phyloP scores from a whole-genome alignment of 2,888 invertebrate genomes.

The Orthosia gracilis region DNA sequence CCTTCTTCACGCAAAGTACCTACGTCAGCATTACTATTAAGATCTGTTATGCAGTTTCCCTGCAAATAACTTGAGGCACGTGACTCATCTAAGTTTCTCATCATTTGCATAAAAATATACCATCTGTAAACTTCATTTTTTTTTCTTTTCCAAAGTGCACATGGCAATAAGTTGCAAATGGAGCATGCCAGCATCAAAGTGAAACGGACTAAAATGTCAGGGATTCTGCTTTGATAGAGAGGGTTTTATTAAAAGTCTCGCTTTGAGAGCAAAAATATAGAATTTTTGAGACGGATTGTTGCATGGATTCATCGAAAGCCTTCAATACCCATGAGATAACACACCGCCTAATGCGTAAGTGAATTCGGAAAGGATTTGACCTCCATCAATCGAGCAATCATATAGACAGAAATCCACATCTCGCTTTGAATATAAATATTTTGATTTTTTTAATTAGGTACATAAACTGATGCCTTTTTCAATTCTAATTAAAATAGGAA shows the following conservation, averaged over 20 bases:
- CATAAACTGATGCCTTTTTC: neutral
- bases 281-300: neutral
- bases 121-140: neutral
- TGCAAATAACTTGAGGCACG: neutral
- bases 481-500: neutral
- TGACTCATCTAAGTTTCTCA: neutral
- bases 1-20: neutral
- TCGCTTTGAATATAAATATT: no score
- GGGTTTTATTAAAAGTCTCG: slow-evolving; percentile 26
- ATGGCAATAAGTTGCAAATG: slow-evolving; percentile 44
- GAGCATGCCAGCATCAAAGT: slow-evolving; percentile 34
- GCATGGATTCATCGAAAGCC: neutral
- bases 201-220: slow-evolving; percentile 38
- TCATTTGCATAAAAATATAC: neutral
- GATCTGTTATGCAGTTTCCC: neutral
- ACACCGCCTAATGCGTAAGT: no score
- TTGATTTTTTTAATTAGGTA: no score
- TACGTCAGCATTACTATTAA: neutral
- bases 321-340: neutral
- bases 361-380: no score
- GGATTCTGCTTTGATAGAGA: slow-evolving; percentile 37
- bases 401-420: no score
- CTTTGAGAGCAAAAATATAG: slow-evolving; percentile 34
- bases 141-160: slow-evolving; percentile 40
- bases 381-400: no score